A percentile compares a stretch with the other conserved stretches of the same genome.
phyloP scores from a whole-genome alignment of 1,140 invertebrate genomes.

The Aphidius gifuensis region DNA sequence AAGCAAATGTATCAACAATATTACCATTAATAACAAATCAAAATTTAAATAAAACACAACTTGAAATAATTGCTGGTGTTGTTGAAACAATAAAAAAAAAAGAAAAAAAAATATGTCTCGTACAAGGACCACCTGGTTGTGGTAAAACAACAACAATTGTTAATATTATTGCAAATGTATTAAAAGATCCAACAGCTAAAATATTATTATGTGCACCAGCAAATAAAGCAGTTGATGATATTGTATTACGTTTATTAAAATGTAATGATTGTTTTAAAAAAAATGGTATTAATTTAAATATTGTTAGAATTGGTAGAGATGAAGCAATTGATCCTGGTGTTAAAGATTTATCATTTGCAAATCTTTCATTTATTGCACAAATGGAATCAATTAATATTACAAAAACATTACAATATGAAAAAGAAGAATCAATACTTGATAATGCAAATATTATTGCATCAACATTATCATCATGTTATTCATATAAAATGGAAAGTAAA shows the following conservation, averaged over 20 bases:
- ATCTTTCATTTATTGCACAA: constrained; percentile 19
- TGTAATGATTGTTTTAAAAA: constrained; percentile 8
- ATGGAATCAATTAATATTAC: neutral
- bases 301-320: constrained; percentile 9
- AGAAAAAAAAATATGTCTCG: constrained; percentile 5
- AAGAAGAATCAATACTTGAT: neutral
- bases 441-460: constrained; percentile 6
- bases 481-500: constrained; percentile 7
- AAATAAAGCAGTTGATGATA: constrained; percentile 12
- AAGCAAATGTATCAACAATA: neutral
- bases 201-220: constrained; percentile 13
- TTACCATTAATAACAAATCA: neutral
- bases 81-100: neutral
- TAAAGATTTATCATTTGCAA: constrained; percentile 9
- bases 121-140: constrained; percentile 19
- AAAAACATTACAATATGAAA: neutral
- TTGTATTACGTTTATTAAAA: neutral
- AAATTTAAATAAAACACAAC: constrained; percentile 6
- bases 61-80: constrained; percentile 8
- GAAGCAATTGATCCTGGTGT: constrained; percentile 5
- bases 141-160: constrained; percentile 21
- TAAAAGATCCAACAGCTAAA: constrained; percentile 17
- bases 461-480: constrained; percentile 9
- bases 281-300: constrained; percentile 2
- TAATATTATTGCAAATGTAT: constrained; percentile 15